A percentile compares a stretch with the other conserved stretches of the same genome.
Conservation (phyloP, 2,888 invertebrate genomes). For the Drosophila crucigera region DNA sequence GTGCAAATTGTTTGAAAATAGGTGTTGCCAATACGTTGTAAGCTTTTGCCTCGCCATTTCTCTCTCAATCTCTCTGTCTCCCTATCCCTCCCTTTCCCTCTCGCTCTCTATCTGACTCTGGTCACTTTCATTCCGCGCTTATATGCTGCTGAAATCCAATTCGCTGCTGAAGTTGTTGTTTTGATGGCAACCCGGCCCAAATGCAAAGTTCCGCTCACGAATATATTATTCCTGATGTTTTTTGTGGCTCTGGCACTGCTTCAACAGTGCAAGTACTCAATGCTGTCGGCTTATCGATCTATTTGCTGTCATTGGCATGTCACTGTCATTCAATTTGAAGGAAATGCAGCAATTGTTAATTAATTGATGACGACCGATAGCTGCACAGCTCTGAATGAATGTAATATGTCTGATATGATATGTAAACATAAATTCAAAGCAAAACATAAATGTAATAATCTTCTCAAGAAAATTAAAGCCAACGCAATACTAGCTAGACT, state of each 20-base stretch:
- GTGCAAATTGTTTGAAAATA: slow-evolving; percentile 23
- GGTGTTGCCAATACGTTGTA: slow-evolving; percentile 13
- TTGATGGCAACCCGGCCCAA: background rate
- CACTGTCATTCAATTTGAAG: background rate
- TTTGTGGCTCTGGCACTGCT: background rate
- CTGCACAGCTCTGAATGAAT: background rate
- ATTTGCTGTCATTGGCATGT: background rate
- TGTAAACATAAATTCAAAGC: background rate
- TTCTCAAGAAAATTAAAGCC: background rate
- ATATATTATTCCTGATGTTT: background rate
- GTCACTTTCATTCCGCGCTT: background rate
- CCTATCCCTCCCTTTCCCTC: background rate
- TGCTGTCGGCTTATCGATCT: slow-evolving; percentile 3
- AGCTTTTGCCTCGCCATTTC: no score
- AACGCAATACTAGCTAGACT: background rate
- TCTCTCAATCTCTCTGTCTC: background rate
- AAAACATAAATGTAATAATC: background rate
- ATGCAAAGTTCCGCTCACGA: background rate
- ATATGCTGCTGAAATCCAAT: background rate
- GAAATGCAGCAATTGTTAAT: slow-evolving; percentile 3
- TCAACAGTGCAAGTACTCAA: background rate
- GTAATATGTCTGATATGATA: background rate
- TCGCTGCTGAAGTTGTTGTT: background rate
- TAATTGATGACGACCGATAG: background rate
- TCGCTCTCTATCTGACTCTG: background rate